A percentile compares a stretch with the other conserved stretches of the same genome.
Conservation (phyloP, 2,888 invertebrate species). For the Drosophila stalkeri region DNA sequence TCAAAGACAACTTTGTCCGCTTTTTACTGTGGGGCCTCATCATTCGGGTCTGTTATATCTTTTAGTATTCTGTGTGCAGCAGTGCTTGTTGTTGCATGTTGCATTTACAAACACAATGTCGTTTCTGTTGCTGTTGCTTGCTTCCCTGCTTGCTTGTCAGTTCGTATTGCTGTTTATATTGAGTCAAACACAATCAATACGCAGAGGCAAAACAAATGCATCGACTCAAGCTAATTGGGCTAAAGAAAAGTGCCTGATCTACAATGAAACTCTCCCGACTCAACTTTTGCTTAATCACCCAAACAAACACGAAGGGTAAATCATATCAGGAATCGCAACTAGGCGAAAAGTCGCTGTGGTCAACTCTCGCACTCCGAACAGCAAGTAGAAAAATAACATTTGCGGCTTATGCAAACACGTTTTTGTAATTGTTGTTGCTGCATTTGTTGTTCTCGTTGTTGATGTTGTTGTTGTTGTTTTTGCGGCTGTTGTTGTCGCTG, state of each 20-base stretch:
- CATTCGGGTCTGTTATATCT: constrained; percentile 31
- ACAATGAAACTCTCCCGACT: constrained; percentile 21
- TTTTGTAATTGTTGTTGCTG: constrained; percentile 45
- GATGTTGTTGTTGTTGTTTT: constrained; percentile 10
- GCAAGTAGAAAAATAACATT: constrained; percentile 35
- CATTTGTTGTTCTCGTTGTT: not conserved
- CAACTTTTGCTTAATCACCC: constrained; percentile 47
- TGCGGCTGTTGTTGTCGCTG: constrained; percentile 35
- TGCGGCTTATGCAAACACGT: constrained; percentile 75
- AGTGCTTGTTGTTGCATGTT: constrained; percentile 44
- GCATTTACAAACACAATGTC: constrained; percentile 16
- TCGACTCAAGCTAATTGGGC: constrained; percentile 45
- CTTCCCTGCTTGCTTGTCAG: constrained; percentile 37
- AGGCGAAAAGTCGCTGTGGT: constrained; percentile 25
- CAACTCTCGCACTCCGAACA: constrained; percentile 48
- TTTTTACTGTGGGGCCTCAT: constrained; percentile 43
- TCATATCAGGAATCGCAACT: constrained; percentile 28
- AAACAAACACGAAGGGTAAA: constrained; percentile 27
- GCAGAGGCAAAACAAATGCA: constrained; percentile 40
- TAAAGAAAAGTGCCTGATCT: constrained; percentile 21
- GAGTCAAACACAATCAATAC: constrained; percentile 34
- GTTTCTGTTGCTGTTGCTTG: constrained; percentile 13
- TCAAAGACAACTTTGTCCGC: constrained; percentile 40
- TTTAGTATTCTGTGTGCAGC: constrained; percentile 31
- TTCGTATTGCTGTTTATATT: constrained; percentile 29